A percentile compares a stretch with the other conserved stretches of the same genome.
These are phyloP conservation scores for Propithecus perrieri DNA, from an alignment of 2,797 vertebrate species.

Conservation along the genomic window DNA sequence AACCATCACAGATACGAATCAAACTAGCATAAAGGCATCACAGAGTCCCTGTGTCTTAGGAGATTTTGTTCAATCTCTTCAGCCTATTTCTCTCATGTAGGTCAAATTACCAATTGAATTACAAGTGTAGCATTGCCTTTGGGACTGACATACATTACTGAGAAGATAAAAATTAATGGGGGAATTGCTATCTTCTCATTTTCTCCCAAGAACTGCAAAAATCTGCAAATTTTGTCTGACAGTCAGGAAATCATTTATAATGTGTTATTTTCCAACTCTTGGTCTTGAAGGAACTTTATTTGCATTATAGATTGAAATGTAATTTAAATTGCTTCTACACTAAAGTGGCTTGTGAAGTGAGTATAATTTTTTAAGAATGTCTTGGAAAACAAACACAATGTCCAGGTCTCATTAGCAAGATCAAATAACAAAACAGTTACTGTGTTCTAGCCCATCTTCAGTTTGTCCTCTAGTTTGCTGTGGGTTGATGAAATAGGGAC, in stretches of 20 bases:
- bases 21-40: background rate
- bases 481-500: background rate
- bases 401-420: background rate
- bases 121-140: background rate
- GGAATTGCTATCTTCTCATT: background rate
- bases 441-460: background rate
- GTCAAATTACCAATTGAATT: background rate
- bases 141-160: background rate
- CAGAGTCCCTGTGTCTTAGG: background rate
- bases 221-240: background rate
- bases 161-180: background rate
- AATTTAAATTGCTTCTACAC: constrained; percentile 54
- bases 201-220: constrained; percentile 32
- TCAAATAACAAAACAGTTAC: background rate
- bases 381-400: background rate
- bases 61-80: background rate
- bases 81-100: background rate
- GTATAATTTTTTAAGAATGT: background rate
- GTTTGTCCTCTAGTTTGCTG: background rate
- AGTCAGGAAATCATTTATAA: background rate
- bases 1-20: background rate
- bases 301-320: constrained; percentile 71
- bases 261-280: background rate
- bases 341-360: constrained; percentile 46
- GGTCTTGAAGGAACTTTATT: constrained; percentile 56